These are phyloP conservation scores for Triplophysa siluroides DNA, from an alignment of 2,113 vertebrate genomes.

Conservation along the genomic window DNA sequence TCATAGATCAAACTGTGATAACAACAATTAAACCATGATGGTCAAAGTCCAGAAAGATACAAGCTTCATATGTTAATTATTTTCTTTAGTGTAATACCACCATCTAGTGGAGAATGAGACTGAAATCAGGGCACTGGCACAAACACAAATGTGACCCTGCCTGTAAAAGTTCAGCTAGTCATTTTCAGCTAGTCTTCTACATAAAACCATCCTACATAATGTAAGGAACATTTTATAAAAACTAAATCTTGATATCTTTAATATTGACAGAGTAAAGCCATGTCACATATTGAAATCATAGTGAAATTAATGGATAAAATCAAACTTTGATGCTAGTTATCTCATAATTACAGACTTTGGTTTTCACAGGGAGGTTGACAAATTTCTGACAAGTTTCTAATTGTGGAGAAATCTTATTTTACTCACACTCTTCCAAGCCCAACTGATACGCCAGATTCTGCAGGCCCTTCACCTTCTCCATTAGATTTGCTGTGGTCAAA, in stretches of 20 bases:
- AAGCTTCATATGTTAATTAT: neutral
- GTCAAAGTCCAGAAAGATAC: neutral
- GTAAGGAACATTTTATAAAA: too few species aligned
- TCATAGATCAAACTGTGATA: neutral
- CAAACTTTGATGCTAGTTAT: too few species aligned
- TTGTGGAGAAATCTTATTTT: slow-evolving; percentile 16
- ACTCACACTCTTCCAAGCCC: slow-evolving; percentile 98
- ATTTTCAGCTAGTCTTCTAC: too few species aligned
- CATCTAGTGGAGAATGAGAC: slow-evolving; percentile 67
- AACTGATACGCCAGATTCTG: slow-evolving; percentile 97
- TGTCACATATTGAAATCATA: too few species aligned
- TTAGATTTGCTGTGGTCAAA: slow-evolving; percentile 95
- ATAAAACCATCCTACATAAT: too few species aligned
- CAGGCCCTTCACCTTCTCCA: slow-evolving; percentile 97
- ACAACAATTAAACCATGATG: neutral
- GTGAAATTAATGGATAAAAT: too few species aligned
- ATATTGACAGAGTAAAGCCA: too few species aligned
- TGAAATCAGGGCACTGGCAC: neutral
- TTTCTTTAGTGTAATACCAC: slow-evolving; percentile 54
- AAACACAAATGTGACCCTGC: too few species aligned
- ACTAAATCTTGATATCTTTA: too few species aligned
- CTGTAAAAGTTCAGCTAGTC: too few species aligned
- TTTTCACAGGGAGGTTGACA: too few species aligned
- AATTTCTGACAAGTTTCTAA: neutral
- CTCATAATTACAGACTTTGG: too few species aligned